Percentiles rank a stretch among this genome's conserved stretches.
phyloP scores from a whole-genome alignment of 2,113 vertebrate species.

The Tympanuchus pallidicinctus region DNA sequence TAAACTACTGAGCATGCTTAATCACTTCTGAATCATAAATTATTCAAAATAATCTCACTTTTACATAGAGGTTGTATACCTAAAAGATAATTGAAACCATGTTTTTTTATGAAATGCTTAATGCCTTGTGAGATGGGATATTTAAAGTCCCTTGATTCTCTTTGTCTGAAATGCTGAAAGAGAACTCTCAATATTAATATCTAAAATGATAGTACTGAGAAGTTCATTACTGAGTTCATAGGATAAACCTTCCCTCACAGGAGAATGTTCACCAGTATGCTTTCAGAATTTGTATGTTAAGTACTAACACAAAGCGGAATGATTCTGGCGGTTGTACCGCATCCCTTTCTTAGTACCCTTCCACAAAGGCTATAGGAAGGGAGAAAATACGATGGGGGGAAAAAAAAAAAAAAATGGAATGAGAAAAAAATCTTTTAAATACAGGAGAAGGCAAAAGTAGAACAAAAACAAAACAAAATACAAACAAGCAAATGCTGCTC shows the following conservation, averaged over 20 bases:
- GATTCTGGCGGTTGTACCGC: not conserved
- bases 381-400: not conserved
- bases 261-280: not conserved
- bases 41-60: not conserved
- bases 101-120: not conserved
- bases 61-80: not conserved
- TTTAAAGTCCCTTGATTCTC: not conserved
- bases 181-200: not conserved
- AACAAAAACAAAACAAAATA: not conserved
- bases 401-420: not conserved
- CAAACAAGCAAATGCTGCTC: not conserved
- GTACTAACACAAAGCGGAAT: not conserved
- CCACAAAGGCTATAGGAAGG: not conserved
- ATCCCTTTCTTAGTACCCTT: not conserved
- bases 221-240: not conserved
- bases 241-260: not conserved
- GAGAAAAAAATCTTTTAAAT: not conserved
- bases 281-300: not conserved
- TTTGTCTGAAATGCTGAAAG: not conserved
- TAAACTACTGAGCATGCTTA: not conserved
- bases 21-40: not conserved
- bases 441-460: not conserved
- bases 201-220: not conserved
- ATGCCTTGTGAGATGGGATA: not conserved
- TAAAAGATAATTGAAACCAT: not conserved